Percentiles rank a stretch among this genome's conserved stretches.
Evolutionary conservation across 2,113 vertebrate genomes (phyloP).

Genomic region (Oriolus oriolus): DNA sequence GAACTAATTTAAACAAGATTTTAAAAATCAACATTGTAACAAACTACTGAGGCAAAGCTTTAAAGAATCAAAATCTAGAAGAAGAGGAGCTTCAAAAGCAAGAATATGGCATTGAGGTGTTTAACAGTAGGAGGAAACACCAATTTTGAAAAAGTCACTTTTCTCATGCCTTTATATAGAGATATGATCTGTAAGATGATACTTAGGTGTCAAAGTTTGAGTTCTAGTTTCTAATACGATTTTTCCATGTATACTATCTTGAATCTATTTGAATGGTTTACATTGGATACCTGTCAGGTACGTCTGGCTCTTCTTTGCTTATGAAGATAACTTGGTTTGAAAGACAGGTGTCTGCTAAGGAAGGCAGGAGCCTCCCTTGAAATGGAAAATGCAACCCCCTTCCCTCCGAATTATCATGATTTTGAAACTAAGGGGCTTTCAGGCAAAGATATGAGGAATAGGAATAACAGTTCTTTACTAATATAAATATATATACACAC

Average conservation of each 20-base stretch:
- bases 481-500: too few relatives aligned
- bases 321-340: background rate
- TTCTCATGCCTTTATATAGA: background rate
- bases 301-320: background rate
- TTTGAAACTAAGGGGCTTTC: background rate
- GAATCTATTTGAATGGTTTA: background rate
- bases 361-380: too few relatives aligned
- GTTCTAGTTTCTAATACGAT: background rate
- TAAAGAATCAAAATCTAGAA: background rate
- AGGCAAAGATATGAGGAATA: background rate
- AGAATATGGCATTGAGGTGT: background rate
- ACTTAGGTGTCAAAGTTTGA: background rate
- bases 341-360: too few relatives aligned
- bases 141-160: background rate
- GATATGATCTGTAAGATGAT: background rate
- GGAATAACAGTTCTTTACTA: too few relatives aligned
- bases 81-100: background rate
- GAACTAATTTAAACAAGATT: background rate
- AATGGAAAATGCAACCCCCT: background rate
- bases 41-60: background rate
- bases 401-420: background rate
- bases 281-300: background rate
- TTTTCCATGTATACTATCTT: background rate
- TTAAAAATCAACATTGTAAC: background rate
- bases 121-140: background rate